Percentiles rank a stretch among this genome's conserved stretches.
Conservation (phyloP, 2,113 vertebrate species). For the Ceratotherium simum region DNA sequence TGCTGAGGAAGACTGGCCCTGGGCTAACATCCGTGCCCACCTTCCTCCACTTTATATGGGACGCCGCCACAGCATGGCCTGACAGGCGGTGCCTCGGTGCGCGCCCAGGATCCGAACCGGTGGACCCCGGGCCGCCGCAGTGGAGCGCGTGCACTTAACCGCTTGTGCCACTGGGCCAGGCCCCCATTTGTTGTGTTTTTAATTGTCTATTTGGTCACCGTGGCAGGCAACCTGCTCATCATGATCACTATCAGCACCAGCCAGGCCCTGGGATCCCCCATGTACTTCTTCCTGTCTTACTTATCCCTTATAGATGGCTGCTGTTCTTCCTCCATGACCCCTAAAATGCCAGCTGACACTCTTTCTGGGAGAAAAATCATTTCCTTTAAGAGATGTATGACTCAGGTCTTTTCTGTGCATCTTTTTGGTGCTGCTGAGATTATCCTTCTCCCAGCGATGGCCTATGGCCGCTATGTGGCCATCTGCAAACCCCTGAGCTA, state of each 20-base stretch:
- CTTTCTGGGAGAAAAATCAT: slow-evolving; percentile 63
- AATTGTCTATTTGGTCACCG: slow-evolving; percentile 64
- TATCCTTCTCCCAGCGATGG: slow-evolving; percentile 76
- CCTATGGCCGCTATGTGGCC: slow-evolving; percentile 41
- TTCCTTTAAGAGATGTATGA: slow-evolving; percentile 69
- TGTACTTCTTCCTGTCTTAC: slow-evolving; percentile 80
- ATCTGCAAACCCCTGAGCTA: slow-evolving; percentile 81
- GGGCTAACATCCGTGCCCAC: too few relatives aligned
- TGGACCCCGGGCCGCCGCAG: too few relatives aligned
- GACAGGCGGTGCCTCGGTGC: too few relatives aligned
- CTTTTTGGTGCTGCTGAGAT: slow-evolving; percentile 77
- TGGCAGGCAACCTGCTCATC: slow-evolving; percentile 75
- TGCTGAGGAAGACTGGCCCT: too few relatives aligned
- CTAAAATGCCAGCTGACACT: slow-evolving; percentile 73
- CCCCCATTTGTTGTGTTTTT: slow-evolving; percentile 73
- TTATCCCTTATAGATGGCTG: slow-evolving; percentile 73
- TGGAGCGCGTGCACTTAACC: too few relatives aligned
- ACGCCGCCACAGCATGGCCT: too few relatives aligned
- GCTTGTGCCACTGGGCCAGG: too few relatives aligned
- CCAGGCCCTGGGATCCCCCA: slow-evolving; percentile 46
- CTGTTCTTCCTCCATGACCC: slow-evolving; percentile 71
- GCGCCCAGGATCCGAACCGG: too few relatives aligned
- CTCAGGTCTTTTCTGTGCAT: slow-evolving; percentile 78
- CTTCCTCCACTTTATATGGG: too few relatives aligned
- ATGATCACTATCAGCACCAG: slow-evolving; percentile 54